Evolutionary conservation across 30 jellyfish, hydroid and myxozoan genomes (phyloP), one percentile per base, ranked within the genome.

Genomic region (Aurelia coerulea): DNA sequence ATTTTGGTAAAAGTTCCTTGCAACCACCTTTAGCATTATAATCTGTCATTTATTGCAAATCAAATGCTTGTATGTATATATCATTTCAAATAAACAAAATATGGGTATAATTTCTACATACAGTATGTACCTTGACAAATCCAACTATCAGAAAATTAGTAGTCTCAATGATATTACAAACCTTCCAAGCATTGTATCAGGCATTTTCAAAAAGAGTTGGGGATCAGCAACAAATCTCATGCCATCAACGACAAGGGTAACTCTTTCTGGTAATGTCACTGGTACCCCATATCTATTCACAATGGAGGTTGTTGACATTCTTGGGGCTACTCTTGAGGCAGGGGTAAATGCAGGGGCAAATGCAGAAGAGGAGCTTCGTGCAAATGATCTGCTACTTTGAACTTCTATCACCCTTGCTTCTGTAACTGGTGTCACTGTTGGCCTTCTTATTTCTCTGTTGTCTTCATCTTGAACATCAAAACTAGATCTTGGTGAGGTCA

Each of bases 161-260:
- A 9, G 15, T 39, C 29, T 39, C 51, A 39, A 9, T 7, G 56
- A 46, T 0, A 46, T 54, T 8, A 62, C 83, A 9, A 66, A 92
- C 98, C 98, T 92, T 62, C 98, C 98, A 1, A 92, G 87, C 97
- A 92, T 86, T 4, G 98, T 92, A 71, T 92, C 91, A 11, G 98
- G 98, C 76, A 86, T 58, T 65, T 74, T 87, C 83, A 73, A 50
- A 70, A 92, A 87, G 16, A 87, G 18, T 18, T 81, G 95, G 17
- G 98, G 98, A 59, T 92, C 93, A n/a, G 88, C 90, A 50, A 74
- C 75, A 73, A 92, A 92, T 63, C 98, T 85, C 33, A 94, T 92
- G 16, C 96, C 96, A 86, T 87, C 97, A 19, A 92, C 98, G 32
- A 87, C 73, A 65, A 92, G 79, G 10, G 96, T 92, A 7, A 88